Base-by-base conservation (phyloP, 2,797 vertebrate genomes). In the Ctenopoma kingsleyae region DNA sequence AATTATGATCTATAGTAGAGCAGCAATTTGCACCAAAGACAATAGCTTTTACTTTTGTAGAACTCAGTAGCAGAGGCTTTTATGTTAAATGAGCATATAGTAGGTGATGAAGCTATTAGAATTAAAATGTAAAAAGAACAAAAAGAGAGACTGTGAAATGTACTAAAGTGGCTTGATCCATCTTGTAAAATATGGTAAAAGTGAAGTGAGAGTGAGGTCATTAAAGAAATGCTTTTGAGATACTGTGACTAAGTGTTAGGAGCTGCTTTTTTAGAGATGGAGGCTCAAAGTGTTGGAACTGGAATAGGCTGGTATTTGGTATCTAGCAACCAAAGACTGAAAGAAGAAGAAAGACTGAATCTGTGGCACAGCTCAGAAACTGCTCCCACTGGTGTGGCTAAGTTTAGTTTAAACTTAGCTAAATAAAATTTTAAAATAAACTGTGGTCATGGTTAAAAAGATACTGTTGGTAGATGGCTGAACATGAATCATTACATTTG, bases 41-140 rank as follows among this genome's bases (percentile, higher is more conserved):
- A 58, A 73, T 41, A 25, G 16, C 46, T 69, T 27, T 23, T 40
- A 43, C 41, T 72, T 65, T 69, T 19, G 40, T 19, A 5, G 59
- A 65, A 67, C 25, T 48, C 11, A 12, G 27, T 1, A 1, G 12
- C 2, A 55, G 27, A 62, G 10, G 48, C 22, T 51, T 77, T 76
- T 48, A 71, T 67, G 40, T 52, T 22, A 46, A 71, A 67, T 46
- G 50, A 51, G 15, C 25, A 58, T 10, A 11, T 10, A 36, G 35
- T 22, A 54, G 20, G 30, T 40, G 49, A 76, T 35, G 55, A 57
- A 17, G 58, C 58, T 71, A 35, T 58, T 58, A 19, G 22, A 79
- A 46, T 20, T 49, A 6, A 53, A 51, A 36, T 59, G 23, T 55
- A 54, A 51, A 51, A 55, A 36, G 7, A 35, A 27, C 49, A 51